phyloP scores from a whole-genome alignment of 2,797 vertebrate genomes.

The Lindbergichthys nudifrons region DNA sequence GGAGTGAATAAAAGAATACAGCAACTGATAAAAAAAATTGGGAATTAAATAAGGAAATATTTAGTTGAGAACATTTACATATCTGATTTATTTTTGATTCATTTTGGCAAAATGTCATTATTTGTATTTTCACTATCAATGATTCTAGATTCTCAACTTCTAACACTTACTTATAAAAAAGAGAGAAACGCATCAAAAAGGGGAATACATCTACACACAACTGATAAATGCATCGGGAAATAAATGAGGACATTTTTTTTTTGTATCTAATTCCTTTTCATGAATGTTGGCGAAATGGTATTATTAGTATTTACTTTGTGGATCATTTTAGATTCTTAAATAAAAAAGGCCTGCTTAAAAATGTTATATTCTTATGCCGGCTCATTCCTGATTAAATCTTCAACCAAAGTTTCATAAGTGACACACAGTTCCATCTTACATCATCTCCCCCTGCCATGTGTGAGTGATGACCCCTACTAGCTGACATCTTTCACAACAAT shows the following conservation, averaged over 20 bases:
- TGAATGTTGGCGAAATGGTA: no score
- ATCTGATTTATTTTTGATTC: no score
- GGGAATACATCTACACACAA: not conserved
- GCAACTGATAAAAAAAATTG: not conserved
- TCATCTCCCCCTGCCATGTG: slow-evolving; percentile 21
- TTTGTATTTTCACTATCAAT: no score
- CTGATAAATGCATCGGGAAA: not conserved
- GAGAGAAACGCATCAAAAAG: not conserved
- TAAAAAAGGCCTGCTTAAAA: not conserved
- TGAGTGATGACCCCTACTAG: slow-evolving; percentile 51
- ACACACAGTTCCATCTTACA: slow-evolving; percentile 26
- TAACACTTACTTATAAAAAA: not conserved
- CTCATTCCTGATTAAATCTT: slow-evolving; percentile 33
- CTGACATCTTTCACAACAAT: slow-evolving; percentile 61
- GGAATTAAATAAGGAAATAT: not conserved
- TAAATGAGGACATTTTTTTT: not conserved
- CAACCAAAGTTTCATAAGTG: slow-evolving; percentile 37
- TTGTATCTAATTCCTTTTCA: not conserved
- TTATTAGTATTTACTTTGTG: not conserved
- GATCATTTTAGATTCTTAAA: no score
- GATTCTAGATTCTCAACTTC: no score
- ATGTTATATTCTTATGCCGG: not conserved
- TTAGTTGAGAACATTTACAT: not conserved
- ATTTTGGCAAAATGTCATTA: no score
- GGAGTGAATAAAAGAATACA: not conserved